Base-by-base conservation (phyloP, 2,113 vertebrate species). In the Pogona vitticeps region DNA sequence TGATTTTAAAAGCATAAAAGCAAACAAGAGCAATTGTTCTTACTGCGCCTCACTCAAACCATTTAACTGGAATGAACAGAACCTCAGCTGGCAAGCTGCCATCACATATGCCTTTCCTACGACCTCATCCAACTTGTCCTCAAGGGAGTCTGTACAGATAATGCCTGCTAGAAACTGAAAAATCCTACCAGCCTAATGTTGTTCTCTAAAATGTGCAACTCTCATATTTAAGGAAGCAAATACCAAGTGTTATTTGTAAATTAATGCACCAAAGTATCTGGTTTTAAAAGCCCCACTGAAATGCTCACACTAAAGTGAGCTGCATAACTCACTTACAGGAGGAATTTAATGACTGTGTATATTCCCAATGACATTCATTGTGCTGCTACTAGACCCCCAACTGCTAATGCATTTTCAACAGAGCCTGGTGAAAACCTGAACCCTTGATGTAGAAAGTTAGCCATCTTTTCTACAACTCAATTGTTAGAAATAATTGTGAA, bases 41-140 rank as follows among this genome's bases (percentile, higher is more conserved):
- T 9, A n/a, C 88, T 17, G 2, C n/a, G 84, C 84, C 14, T 33
- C 4, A 82, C 9, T 20, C 1, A 28, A 68, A 20, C 33, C 46
- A 89, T 87, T n/a, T 70, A 59, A 8, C 80, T 23, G 5, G 86
- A 40, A 80, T 0, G 86, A 42, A 71, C 68, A 65, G 91, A 81
- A 68, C n/a, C 65, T 58, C 12, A 40, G 88, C 89, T 91, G 92
- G 91, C 91, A 63, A 80, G 33, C 80, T 0, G 90, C 93, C 91
- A 85, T 0, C 91, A 91, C 85, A 87, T 86, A 90, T 91, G 94
- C 88, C 91, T 91, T 91, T 93, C 88, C n/a, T 85, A 88, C 86
- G 91, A 86, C 86, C 78, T 86, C 86, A 68, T 91, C 82, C 91
- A 93, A 90, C 89, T 88, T 71, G 90, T 91, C 86, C 88, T 88